Base-by-base conservation (phyloP, 1,140 invertebrate genomes). In the Liolophura sinensis region DNA sequence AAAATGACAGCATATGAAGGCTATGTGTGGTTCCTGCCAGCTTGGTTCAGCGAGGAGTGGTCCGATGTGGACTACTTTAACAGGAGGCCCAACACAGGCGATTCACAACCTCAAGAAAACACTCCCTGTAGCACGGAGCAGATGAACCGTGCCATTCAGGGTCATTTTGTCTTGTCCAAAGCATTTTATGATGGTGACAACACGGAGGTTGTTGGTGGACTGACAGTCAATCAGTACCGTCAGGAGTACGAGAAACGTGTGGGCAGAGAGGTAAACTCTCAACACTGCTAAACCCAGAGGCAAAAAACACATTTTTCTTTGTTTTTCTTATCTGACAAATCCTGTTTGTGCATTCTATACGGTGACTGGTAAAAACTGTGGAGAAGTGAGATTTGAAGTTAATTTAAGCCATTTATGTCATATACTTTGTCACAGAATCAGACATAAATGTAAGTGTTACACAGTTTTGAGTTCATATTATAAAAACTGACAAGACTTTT, bases 11-110 rank as follows among this genome's bases (percentile, higher is more conserved):
- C 85, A 5, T 78, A 83, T 46, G 74, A 91, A 61, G 91, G 91
- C 12, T 94, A 92, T 78, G 88, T 93, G 0, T 94, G 93, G 93
- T 94, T 94, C 74, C 80, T 95, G 22, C 92, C 92, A 0, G 81
- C 87, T 1, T 93, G 92, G 91, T 87, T 92, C 64, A 81, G 85
- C 3, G 75, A 83, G 7, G 83, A 89, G 62, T 92, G 91, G 90
- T 90, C 89, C 76, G 87, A 92, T 70, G 90, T 89, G 0, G 87
- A 89, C 68, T 83, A 82, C 58, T 88, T 88, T 71, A 89, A 90
- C 72, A 69, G 70, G n/a, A 64, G 72, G 31, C 58, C 70, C 18
- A 62, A 50, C 22, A 62, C 73, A 4, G 85, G 79, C 11, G 86
- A 88, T 70, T 78, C 73, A 31, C 65, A 70, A 16, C 60, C 69